Evolutionary conservation across 1,140 invertebrate genomes (phyloP), one percentile per base, ranked within the genome.

Genomic region (Caenorhabditis latens): DNA sequence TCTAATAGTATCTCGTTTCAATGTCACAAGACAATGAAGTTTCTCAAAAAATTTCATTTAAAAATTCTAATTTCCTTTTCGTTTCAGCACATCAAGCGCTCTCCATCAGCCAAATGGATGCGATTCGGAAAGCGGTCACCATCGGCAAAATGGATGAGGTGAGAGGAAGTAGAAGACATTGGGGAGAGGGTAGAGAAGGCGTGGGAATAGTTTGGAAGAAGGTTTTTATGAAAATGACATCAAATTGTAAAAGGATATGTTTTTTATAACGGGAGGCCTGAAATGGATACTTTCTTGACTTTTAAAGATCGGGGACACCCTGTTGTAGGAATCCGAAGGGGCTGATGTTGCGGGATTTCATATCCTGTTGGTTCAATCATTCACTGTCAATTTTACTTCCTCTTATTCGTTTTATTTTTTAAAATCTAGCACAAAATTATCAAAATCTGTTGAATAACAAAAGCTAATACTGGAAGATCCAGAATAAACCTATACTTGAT

Each of bases 91-190:
- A 32, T 53, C 84, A 87, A 87, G 53, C 79, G 86, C 42, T 87
- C 86, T 13, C 86, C 86, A 42, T 83, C 79, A 6, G 79, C 86
- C 48, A 87, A 87, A 57, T 87, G 86, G 86, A 87, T 87, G 86
- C 46, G 86, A 84, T 87, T 87, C 43, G 86, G 86, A 53, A 87
- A 87, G 82, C 40, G 86, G 32, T 87, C 86, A 24, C 86, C 86
- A n/a, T 83, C 57, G 21, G 86, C 86, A 16, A 87, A 87, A 21
- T 87, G 86, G 86, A 87, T 87, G 86, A 87, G 86, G 86, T 87
- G 46, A 55, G 79, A 16, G 55, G 32, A 32, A 32, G 32, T 32
- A 13, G 61, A 63, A 32, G 16, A 8, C 4, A 9, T 63, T 13
- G 61, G 11, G 8, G 50, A 63, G 11, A 42, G 55, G 42, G 32